These are phyloP conservation scores for Megaustenia siamemsis DNA, from an alignment of 2,888 invertebrate genomes.

Conservation along the genomic window DNA sequence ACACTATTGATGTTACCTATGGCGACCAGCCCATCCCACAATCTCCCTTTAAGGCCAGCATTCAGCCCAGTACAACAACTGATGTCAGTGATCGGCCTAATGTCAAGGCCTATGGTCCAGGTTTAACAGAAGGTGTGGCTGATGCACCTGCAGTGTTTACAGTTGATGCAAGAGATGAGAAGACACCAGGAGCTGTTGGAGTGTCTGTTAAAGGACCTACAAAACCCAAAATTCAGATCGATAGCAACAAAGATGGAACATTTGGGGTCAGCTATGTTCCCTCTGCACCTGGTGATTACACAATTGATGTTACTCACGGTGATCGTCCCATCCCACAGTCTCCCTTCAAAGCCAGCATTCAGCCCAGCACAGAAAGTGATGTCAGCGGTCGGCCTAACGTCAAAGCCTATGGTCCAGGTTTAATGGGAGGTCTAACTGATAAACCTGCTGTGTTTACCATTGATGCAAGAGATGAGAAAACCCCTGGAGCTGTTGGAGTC, in stretches of 20 bases:
- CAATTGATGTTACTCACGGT: slow-evolving; percentile 78
- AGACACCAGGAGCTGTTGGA: slow-evolving; percentile 68
- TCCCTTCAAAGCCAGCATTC: slow-evolving; percentile 76
- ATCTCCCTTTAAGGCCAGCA: slow-evolving; percentile 79
- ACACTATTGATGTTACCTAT: slow-evolving; percentile 79
- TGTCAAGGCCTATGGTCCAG: slow-evolving; percentile 3
- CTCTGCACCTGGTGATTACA: slow-evolving; percentile 78
- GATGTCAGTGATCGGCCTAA: slow-evolving; percentile 82
- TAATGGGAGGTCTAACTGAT: slow-evolving; percentile 83
- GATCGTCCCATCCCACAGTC: slow-evolving; percentile 76
- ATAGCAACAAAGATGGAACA: slow-evolving; percentile 81
- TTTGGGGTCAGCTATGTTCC: slow-evolving; percentile 81
- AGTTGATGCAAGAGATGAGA: slow-evolving; percentile 78
- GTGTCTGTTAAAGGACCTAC: slow-evolving; percentile 74
- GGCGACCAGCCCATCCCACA: slow-evolving; percentile 78
- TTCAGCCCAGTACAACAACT: slow-evolving; percentile 80
- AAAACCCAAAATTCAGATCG: slow-evolving; percentile 84
- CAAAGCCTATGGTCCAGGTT: slow-evolving; percentile 23
- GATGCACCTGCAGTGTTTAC: slow-evolving; percentile 83
- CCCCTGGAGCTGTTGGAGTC: slow-evolving; percentile 82
- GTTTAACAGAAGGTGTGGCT: slow-evolving; percentile 83
- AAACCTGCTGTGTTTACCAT: slow-evolving; percentile 84
- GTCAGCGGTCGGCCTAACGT: slow-evolving; percentile 82
- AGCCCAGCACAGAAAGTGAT: slow-evolving; percentile 77
- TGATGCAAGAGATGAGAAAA: slow-evolving; percentile 89